Conservation (phyloP, 1,140 invertebrate species). For the Panulirus ornatus region DNA sequence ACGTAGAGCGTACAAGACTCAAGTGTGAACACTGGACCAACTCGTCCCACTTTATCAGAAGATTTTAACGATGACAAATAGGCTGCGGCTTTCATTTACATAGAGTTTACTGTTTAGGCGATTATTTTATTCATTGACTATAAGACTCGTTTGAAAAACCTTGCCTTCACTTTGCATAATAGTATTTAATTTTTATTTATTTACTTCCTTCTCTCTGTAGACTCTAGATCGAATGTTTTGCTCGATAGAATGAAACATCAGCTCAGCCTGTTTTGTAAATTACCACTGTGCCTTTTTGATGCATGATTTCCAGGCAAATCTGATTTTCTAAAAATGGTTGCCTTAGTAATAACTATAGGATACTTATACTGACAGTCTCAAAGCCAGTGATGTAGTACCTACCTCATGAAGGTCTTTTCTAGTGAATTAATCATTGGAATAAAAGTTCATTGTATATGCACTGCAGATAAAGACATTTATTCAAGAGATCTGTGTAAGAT, state of each 20-base stretch:
- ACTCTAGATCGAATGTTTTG: neutral
- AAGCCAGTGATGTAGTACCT: slow-evolving; percentile 15
- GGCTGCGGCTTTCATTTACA: too few species aligned
- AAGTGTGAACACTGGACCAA: slow-evolving; percentile 59
- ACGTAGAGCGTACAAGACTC: slow-evolving; percentile 20
- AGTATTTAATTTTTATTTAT: too few species aligned
- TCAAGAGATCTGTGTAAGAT: neutral
- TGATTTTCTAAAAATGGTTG: slow-evolving; percentile 4
- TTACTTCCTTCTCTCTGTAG: neutral
- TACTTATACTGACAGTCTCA: slow-evolving; percentile 7
- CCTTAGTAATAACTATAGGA: slow-evolving; percentile 19
- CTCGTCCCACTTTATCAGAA: slow-evolving; percentile 30
- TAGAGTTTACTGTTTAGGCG: too few species aligned
- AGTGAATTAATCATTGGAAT: neutral
- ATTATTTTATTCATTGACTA: too few species aligned
- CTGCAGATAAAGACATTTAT: neutral
- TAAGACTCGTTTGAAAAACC: too few species aligned
- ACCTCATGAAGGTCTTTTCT: slow-evolving; percentile 36
- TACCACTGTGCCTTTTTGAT: slow-evolving; percentile 17
- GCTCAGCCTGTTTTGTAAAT: neutral
- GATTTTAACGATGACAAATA: slow-evolving; percentile 24
- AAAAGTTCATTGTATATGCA: neutral
- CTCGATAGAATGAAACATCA: neutral
- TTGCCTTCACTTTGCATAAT: too few species aligned
- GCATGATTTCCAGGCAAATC: neutral